Conservation (phyloP, 2,113 vertebrate genomes). For the Cinclus cinclus region DNA sequence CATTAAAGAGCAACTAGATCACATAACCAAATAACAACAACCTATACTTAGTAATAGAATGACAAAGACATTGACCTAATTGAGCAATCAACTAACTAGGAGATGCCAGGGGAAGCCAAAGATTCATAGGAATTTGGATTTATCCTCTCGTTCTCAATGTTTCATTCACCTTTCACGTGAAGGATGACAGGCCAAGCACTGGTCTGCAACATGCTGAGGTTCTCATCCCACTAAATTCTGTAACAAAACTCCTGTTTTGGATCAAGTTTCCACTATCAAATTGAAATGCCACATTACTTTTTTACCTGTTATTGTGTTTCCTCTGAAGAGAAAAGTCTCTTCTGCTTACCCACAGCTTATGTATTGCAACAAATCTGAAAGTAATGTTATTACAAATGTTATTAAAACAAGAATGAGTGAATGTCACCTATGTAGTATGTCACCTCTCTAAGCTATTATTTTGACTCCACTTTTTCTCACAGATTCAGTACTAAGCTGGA, state of each 20-base stretch:
- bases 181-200: not conserved
- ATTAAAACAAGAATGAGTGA: not conserved
- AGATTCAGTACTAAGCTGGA: not conserved
- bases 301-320: not conserved
- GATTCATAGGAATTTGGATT: not conserved
- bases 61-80: not conserved
- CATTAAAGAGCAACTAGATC: not conserved
- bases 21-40: not conserved
- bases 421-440: not conserved
- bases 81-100: not conserved
- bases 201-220: not conserved
- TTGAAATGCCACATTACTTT: not conserved
- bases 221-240: not conserved
- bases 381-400: not conserved
- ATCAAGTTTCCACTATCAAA: not conserved
- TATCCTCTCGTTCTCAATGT: not conserved
- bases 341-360: not conserved
- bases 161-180: accelerated
- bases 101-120: not conserved
- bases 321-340: not conserved
- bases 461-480: not conserved
- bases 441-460: not conserved
- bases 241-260: not conserved
- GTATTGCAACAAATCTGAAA: not conserved
- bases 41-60: constrained; percentile 23